phyloP scores from a whole-genome alignment of 2,888 invertebrate genomes.

The Toxonevra muliebris region DNA sequence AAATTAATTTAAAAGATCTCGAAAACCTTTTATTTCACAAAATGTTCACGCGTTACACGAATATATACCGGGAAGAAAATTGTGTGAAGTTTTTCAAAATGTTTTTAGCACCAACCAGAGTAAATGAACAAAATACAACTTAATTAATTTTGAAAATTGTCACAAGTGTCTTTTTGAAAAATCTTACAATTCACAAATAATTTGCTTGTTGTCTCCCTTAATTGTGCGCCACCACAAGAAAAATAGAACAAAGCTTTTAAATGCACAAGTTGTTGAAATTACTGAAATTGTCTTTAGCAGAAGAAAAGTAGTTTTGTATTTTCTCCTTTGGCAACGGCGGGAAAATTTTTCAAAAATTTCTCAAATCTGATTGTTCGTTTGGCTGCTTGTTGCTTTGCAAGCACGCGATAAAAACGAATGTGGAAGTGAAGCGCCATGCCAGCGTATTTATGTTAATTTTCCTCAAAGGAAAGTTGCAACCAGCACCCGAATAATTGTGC shows the following conservation, averaged over 20 bases:
- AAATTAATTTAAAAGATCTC: too few species aligned
- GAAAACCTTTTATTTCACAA: too few species aligned
- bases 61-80: neutral
- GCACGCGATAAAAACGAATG: slow-evolving; percentile 27
- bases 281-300: neutral
- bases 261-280: neutral
- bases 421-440: slow-evolving; percentile 1
- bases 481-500: neutral
- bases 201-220: neutral
- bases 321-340: slow-evolving; percentile 3
- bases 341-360: too few species aligned
- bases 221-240: slow-evolving; percentile 6
- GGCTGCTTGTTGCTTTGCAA: slow-evolving; percentile 13
- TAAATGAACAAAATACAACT: slow-evolving; percentile 3
- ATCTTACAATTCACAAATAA: neutral
- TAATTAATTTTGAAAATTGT: neutral
- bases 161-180: neutral
- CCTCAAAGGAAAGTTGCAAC: slow-evolving; percentile 3
- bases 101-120: slow-evolving; percentile 5
- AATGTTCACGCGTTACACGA: too few species aligned
- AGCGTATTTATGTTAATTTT: slow-evolving; percentile 22
- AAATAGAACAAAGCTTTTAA: neutral
- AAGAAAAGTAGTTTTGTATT: slow-evolving; percentile 3
- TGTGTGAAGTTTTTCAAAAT: slow-evolving; percentile 14
- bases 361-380: slow-evolving; percentile 2